A percentile compares a stretch with the other conserved stretches of the same genome.
phyloP scores from a whole-genome alignment of 2,113 vertebrate species.

The Shinisaurus crocodilurus region DNA sequence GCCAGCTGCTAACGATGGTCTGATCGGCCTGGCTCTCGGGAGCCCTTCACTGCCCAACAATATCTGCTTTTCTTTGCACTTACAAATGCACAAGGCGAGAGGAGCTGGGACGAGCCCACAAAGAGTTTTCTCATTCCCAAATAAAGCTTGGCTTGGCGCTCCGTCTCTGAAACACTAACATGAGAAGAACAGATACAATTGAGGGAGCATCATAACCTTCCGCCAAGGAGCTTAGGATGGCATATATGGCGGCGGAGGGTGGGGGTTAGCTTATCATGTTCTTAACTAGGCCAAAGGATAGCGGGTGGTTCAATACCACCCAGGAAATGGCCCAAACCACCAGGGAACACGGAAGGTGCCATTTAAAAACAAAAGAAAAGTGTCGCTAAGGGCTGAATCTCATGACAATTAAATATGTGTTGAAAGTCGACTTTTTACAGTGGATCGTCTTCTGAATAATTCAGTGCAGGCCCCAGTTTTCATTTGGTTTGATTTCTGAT shows the following conservation, averaged over 20 bases:
- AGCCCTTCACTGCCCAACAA: conserved; percentile 46
- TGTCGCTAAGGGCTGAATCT: background rate
- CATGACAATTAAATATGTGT: background rate
- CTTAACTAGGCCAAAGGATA: background rate
- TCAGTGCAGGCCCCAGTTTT: background rate
- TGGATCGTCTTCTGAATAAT: background rate
- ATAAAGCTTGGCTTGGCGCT: rapidly evolving
- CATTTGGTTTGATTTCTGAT: background rate
- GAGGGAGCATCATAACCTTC: background rate
- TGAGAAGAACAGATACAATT: background rate
- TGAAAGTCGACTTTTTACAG: background rate
- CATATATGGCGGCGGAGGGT: too few species aligned
- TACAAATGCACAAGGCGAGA: conserved; percentile 53
- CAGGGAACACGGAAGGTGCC: background rate
- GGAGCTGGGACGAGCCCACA: background rate
- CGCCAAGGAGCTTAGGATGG: background rate
- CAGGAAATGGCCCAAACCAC: background rate
- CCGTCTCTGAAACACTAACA: background rate
- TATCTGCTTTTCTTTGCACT: conserved; percentile 61
- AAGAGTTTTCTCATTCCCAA: rapidly evolving
- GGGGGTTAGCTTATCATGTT: background rate
- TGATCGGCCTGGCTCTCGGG: conserved; percentile 73
- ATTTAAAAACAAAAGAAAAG: background rate
- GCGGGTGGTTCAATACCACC: too few species aligned
- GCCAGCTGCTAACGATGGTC: conserved; percentile 75